phyloP scores from a whole-genome alignment of 2,888 invertebrate species.

The Salticus scenicus region DNA sequence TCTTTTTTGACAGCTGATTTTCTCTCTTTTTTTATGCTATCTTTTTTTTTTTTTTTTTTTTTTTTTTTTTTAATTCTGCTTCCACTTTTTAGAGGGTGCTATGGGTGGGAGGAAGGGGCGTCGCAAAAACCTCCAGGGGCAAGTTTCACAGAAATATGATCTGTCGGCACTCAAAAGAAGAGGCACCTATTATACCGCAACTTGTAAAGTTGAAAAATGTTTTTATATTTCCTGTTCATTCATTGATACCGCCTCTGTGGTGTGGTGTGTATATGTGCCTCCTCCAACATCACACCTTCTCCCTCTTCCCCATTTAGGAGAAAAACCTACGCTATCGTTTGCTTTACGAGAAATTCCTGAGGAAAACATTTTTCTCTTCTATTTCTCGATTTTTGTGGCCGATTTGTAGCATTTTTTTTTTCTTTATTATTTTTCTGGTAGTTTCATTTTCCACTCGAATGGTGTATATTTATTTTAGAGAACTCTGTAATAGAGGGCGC shows the following conservation, averaged over 20 bases:
- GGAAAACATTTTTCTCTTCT: conserved; percentile 41
- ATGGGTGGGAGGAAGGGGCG: not conserved
- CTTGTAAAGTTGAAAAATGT: conserved; percentile 71
- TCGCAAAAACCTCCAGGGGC: conserved; percentile 42
- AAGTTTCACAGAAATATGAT: conserved; percentile 64
- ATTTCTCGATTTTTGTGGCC: conserved; percentile 31
- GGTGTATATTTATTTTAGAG: conserved; percentile 58
- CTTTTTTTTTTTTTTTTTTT: not conserved
- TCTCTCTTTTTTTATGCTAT: conserved; percentile 34
- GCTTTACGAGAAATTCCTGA: conserved; percentile 46
- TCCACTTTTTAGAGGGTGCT: not conserved
- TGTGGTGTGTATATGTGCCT: not conserved
- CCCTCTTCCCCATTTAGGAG: conserved; percentile 25
- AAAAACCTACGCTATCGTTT: conserved; percentile 58
- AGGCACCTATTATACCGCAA: conserved; percentile 61
- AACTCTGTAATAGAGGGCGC: not conserved
- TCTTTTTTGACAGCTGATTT: conserved; percentile 65
- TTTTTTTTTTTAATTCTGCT: not conserved
- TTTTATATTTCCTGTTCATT: conserved; percentile 71
- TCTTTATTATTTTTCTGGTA: not conserved
- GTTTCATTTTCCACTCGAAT: conserved; percentile 3
- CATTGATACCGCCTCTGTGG: conserved; percentile 61
- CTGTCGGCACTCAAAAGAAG: conserved; percentile 65
- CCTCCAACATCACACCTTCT: not conserved
- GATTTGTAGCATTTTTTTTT: conserved; percentile 23